phyloP scores from a whole-genome alignment of 2,888 invertebrate genomes.

The Phragmatobia fuliginosa region DNA sequence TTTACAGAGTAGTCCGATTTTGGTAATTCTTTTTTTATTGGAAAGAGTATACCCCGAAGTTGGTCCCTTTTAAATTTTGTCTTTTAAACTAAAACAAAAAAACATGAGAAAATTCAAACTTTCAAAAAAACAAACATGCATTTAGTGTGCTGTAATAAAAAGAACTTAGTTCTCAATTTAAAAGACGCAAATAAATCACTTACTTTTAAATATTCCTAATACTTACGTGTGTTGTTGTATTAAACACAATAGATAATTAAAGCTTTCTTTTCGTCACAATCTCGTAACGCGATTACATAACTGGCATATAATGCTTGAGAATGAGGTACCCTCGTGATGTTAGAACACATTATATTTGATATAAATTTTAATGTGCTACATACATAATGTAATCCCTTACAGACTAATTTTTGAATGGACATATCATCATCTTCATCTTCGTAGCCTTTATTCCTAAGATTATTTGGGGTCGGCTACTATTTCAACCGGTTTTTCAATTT shows the following conservation, averaged over 20 bases:
- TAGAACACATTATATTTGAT: slow-evolving; percentile 6
- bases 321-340: slow-evolving; percentile 22
- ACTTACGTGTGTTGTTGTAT: slow-evolving; percentile 10
- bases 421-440: no score
- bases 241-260: slow-evolving; percentile 35
- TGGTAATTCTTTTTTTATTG: no score
- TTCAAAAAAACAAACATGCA: background rate
- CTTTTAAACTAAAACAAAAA: no score
- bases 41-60: no score
- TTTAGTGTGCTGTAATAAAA: background rate
- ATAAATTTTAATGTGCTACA: background rate
- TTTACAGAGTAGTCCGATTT: no score
- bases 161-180: background rate
- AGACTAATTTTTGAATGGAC: no score
- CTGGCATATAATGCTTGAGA: slow-evolving; percentile 18
- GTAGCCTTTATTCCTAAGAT: no score
- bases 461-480: no score
- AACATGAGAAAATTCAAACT: no score
- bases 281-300: slow-evolving; percentile 31
- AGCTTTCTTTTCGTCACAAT: slow-evolving; percentile 38
- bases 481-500: no score
- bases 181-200: background rate
- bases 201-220: slow-evolving; percentile 3
- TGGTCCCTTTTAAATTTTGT: no score
- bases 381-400: background rate